Evolutionary conservation across 2,113 vertebrate genomes (phyloP), one percentile per base, ranked within the genome.

Genomic region (Hemichromis elongatus): DNA sequence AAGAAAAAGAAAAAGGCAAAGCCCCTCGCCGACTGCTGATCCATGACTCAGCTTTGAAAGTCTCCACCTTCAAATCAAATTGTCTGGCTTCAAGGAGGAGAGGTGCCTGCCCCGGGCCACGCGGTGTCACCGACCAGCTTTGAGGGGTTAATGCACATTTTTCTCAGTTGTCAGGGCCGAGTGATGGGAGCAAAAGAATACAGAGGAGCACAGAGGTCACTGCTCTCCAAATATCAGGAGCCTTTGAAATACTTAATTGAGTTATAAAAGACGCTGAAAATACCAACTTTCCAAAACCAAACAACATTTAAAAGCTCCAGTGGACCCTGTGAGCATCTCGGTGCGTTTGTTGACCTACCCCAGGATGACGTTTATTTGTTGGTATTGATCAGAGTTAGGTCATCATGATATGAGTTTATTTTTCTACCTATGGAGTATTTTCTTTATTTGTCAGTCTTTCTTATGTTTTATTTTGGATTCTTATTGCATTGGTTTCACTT

Each of bases 31-130:
- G 94, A 93, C 92, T 93, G 56, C 88, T 94, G 93, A 95, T 94
- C 93, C 88, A 33, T 93, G 89, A 92, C 91, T 90, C 90, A 79
- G 94, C 94, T 96, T 95, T 95, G 85, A 95, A 94, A 94, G 85
- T 54, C 82, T 85, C 79, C 4, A 28, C 81, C 75, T 90, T 84
- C 85, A 92, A 92, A 93, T 92, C 89, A 93, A 93, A 93, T 90
- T 93, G 83, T 92, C 85, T 86, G 9, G 89, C 89, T 92, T 92
- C 81, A 88, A 90, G 88, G 90, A 81, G 50, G 61, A 40, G 89
- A 86, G 86, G 90, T 89, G 90, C 79, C 59, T 84, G 92, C 92
- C 94, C 90, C 56, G 30, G 91, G 91, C 90, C 91, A 35, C 59
- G 90, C 86, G 18, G 56, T 92, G 93, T 95, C 94, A 94, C 90